A percentile compares a stretch with the other conserved stretches of the same genome.
These are phyloP conservation scores for Daboia siamensis DNA, from an alignment of 2,113 vertebrate species.

Conservation along the genomic window DNA sequence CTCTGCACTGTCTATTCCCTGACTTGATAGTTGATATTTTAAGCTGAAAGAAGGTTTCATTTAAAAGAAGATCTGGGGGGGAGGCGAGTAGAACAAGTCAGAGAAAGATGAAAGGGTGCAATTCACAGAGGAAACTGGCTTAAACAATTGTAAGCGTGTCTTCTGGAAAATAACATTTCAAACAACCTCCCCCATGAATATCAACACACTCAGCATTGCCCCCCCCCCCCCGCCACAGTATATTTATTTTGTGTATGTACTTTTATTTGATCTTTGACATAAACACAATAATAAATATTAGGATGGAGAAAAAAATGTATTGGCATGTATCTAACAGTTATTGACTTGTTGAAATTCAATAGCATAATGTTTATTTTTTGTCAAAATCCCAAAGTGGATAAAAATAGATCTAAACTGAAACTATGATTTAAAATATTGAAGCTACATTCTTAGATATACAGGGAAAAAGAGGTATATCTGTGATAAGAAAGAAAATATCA, in stretches of 20 bases:
- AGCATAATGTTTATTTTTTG: not conserved
- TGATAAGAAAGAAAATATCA: not conserved
- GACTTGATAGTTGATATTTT: not conserved
- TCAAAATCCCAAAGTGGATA: not conserved
- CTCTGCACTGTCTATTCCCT: not conserved
- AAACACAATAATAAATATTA: not conserved
- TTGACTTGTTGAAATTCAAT: not conserved
- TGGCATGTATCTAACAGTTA: not conserved
- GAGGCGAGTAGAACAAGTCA: not conserved
- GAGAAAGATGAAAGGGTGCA: not conserved
- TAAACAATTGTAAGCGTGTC: not conserved
- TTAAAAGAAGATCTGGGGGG: not conserved
- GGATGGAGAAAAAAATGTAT: not conserved
- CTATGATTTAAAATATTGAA: not conserved
- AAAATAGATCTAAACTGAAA: not conserved
- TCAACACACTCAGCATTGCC: not conserved
- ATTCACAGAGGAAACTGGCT: not conserved
- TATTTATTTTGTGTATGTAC: not conserved
- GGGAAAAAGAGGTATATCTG: not conserved
- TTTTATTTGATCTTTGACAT: not conserved
- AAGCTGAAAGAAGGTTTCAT: not conserved
- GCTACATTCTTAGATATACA: not conserved
- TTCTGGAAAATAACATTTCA: not conserved
- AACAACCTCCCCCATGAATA: not conserved
- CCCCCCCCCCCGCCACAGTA: not conserved